Evolutionary conservation across 2,888 invertebrate genomes (phyloP).

Genomic region (Rugalucina vietnamica): DNA sequence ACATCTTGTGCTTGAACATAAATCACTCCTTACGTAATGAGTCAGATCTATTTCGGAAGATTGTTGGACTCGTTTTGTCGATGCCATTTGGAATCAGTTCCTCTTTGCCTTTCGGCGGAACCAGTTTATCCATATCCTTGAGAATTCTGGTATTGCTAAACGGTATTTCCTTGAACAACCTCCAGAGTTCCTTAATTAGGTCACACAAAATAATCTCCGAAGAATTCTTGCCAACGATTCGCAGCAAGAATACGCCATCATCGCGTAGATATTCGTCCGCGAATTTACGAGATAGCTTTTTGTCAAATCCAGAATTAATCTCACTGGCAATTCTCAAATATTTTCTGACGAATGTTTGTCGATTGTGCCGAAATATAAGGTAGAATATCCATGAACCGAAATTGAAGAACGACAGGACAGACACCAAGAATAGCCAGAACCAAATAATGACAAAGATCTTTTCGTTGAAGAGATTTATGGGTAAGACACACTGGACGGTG

Average conservation of each 20-base stretch:
- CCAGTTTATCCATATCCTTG: not conserved
- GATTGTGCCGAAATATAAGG: conserved; percentile 63
- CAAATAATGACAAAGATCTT: conserved; percentile 73
- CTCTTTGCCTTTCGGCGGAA: not conserved
- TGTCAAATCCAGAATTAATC: conserved; percentile 62
- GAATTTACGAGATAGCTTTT: conserved; percentile 68
- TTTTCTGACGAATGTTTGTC: conserved; percentile 63
- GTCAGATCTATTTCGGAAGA: not conserved
- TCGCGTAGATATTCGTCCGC: conserved; percentile 70
- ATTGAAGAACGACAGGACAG: conserved; percentile 64
- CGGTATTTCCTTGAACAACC: conserved; percentile 59
- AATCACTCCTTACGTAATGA: too few species aligned
- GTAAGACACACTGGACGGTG: conserved; percentile 72
- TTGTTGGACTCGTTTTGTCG: not conserved
- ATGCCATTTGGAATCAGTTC: not conserved
- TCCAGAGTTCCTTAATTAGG: conserved; percentile 65
- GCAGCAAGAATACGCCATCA: conserved; percentile 70
- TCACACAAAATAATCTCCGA: conserved; percentile 69
- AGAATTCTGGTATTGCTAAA: not conserved
- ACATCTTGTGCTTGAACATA: too few species aligned
- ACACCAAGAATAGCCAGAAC: conserved; percentile 71
- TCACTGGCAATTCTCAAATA: conserved; percentile 62
- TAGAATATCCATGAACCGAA: conserved; percentile 68
- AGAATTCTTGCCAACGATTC: conserved; percentile 71
- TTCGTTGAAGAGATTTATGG: conserved; percentile 73